Evolutionary conservation across 1,140 invertebrate genomes (phyloP), one percentile per base, ranked within the genome.

Genomic region (Megathymus violae): DNA sequence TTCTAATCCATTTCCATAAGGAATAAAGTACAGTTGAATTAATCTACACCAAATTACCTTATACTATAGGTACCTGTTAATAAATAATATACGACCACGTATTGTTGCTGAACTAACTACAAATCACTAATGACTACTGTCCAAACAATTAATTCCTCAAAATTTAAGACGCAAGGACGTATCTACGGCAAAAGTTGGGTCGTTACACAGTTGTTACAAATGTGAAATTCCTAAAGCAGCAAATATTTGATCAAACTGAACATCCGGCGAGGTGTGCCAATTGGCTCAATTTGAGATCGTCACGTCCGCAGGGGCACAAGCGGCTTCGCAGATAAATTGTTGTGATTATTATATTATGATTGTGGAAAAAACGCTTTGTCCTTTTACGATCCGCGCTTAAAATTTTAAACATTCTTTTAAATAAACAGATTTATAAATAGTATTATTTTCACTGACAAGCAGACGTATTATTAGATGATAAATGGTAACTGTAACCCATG

Each of bases 181-280:
- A 47, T 47, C 22, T 25, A 48, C 27, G 27, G 34, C 63, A 52
- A 69, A 65, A 69, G 67, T 65, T 69, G 40, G 51, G 40, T 69
- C 62, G 67, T 69, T 62, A 65, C 25, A 19, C 46, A 58, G 67
- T 62, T 64, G 59, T 59, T 62, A 58, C 62, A 47, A 64, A 58
- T 52, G 65, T 64, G 51, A 47, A 62, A 64, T 46, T 64, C 47
- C 43, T 64, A 66, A 70, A 67, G 69, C 73, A 51, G 70, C 68
- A 70, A 74, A 73, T 69, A 75, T 78, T 69, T 71, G 76, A 71
- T 67, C 69, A 67, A 67, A 72, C 58, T 67, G 62, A 59, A 48
- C 64, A 67, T 71, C 69, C 51, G 58, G 70, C 62, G 71, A 78
- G 76, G 76, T 78, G 73, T 59, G 48, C 16, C 15, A 51, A 78